These are phyloP conservation scores for Phalacrocorax pelagicus DNA, from an alignment of 2,113 vertebrate species.

Conservation along the genomic window DNA sequence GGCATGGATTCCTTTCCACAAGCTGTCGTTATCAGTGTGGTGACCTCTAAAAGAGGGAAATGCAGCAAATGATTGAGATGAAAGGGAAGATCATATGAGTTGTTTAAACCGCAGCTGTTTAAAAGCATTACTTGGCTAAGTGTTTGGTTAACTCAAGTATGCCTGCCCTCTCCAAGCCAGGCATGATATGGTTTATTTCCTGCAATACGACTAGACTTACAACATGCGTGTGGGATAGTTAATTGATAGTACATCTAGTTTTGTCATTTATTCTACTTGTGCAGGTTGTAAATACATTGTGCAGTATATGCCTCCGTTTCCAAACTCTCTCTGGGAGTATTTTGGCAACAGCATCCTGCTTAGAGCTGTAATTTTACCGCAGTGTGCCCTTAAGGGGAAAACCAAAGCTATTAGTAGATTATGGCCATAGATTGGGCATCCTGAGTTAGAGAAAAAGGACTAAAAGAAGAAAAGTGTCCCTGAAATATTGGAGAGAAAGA, in stretches of 20 bases:
- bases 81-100: neutral
- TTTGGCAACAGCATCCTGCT: neutral
- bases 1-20: neutral
- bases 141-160: neutral
- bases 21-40: neutral
- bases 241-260: neutral
- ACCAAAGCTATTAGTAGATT: neutral
- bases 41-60: neutral
- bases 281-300: neutral
- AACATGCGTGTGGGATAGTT: neutral
- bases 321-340: neutral
- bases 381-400: neutral
- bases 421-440: accelerated
- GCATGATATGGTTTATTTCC: neutral
- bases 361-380: neutral
- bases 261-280: neutral
- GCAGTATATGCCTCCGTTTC: neutral
- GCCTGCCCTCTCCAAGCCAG: neutral
- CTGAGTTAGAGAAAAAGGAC: neutral
- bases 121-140: neutral
- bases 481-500: neutral
- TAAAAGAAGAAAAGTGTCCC: neutral
- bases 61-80: neutral
- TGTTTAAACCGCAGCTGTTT: neutral
- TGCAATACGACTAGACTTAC: neutral